These are phyloP conservation scores for Marronus borbonicus DNA, from an alignment of 2,888 invertebrate genomes.

Conservation along the genomic window DNA sequence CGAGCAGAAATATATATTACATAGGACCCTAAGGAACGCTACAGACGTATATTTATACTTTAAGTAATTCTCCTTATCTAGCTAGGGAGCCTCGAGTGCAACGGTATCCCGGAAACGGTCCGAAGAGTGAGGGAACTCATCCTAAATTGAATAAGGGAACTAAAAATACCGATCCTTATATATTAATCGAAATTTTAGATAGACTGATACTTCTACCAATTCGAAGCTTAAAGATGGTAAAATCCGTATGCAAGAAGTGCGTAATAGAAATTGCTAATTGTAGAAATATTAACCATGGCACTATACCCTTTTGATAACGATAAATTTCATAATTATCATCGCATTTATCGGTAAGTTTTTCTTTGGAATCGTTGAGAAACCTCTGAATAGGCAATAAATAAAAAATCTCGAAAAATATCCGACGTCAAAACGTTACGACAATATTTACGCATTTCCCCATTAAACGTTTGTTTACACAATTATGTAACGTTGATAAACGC, in stretches of 20 bases:
- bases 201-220: conserved; percentile 4
- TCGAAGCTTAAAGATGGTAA: not conserved
- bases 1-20: not conserved
- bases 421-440: not conserved
- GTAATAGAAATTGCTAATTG: too few species aligned
- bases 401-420: not conserved
- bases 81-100: conserved; percentile 34
- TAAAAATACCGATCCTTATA: conserved; percentile 50
- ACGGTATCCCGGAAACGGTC: conserved; percentile 45
- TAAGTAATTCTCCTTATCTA: conserved; percentile 43
- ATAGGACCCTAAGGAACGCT: not conserved
- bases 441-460: too few species aligned
- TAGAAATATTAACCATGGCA: too few species aligned
- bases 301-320: too few species aligned
- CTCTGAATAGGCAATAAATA: not conserved
- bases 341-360: not conserved
- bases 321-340: conserved; percentile 3
- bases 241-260: too few species aligned
- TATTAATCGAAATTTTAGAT: conserved; percentile 43
- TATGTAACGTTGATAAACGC: too few species aligned
- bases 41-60: conserved; percentile 33
- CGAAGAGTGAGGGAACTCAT: conserved; percentile 45
- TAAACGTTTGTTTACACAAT: too few species aligned
- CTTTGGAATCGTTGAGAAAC: not conserved
- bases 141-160: conserved; percentile 49